Base-by-base conservation (phyloP, 2,113 vertebrate species). In the Petaurus breviceps region DNA sequence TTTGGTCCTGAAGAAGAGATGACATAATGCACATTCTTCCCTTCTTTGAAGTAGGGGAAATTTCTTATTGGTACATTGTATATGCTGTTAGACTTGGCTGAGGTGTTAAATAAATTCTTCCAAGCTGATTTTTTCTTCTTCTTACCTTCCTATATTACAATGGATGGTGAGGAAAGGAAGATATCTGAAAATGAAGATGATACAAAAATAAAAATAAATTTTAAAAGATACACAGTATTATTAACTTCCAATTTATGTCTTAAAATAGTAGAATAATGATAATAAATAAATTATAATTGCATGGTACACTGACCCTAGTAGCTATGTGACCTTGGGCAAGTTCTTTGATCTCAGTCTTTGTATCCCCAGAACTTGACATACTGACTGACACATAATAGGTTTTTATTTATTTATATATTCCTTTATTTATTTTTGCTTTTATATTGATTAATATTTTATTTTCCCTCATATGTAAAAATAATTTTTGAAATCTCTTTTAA, bases 161-260 rank as follows among this genome's bases (percentile, higher is more conserved):
- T 68, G 57, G 57, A 37, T 37, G 31, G 31, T 11, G 0, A 31
- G 28, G 57, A 16, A 9, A 26, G 8, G 25, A 2, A 61, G 12
- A 68, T 12, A 37, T 68, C 3, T 68, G 3, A 28, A 57, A 57
- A 57, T 68, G 16, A 68, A 68, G 31, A 26, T 68, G 10, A 37
- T 37, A 37, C 28, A 14, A 31, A 68, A 12, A 37, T 26, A 57
- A 26, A 28, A 57, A 28, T 26, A 2, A 28, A 61, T 31, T 61
- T 25, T 55, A 55, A 61, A 10, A 61, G 2, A 68, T 57, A 55
- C 16, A 50, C 3, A 92, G 0, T 55, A 90, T 95, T 47, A 92
- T 89, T 93, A 93, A 91, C n/a, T 52, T 93, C 6, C 51, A 53
- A 92, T 93, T 92, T 95, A 55, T n/a, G 90, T 52, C 50, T 77